Percentiles rank a stretch among this genome's conserved stretches.
These are phyloP conservation scores for Cyrtorhinus lividipennis DNA, from an alignment of 1,140 invertebrate genomes.

Conservation along the genomic window DNA sequence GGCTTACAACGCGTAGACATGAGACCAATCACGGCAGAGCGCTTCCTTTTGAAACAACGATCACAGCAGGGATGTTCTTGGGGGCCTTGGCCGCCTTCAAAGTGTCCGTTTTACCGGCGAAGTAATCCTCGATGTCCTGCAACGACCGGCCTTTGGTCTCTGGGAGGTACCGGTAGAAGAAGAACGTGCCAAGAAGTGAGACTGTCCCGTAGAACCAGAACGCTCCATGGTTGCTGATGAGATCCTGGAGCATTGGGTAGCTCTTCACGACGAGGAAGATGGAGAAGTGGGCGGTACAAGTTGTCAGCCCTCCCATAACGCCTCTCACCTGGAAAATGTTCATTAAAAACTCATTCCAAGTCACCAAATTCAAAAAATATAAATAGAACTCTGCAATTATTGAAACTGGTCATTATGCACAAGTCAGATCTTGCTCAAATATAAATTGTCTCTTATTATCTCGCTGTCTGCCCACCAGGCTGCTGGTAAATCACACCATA, in stretches of 20 bases:
- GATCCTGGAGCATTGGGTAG: slow-evolving; percentile 38
- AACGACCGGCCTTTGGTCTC: slow-evolving; percentile 64
- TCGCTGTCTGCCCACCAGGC: too few relatives aligned
- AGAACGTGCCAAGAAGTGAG: slow-evolving; percentile 37
- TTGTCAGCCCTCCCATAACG: slow-evolving; percentile 47
- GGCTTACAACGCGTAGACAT: too few relatives aligned
- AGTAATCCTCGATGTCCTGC: slow-evolving; percentile 62
- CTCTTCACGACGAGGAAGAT: slow-evolving; percentile 54
- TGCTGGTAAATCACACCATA: too few relatives aligned
- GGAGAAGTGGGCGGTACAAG: slow-evolving; percentile 44
- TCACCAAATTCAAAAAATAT: background rate
- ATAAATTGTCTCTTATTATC: too few relatives aligned
- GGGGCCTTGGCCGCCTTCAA: slow-evolving; percentile 23
- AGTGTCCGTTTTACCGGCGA: slow-evolving; percentile 36
- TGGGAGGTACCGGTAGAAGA: slow-evolving; percentile 50
- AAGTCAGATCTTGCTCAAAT: too few relatives aligned
- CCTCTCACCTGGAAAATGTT: slow-evolving; percentile 40
- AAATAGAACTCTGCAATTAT: too few relatives aligned
- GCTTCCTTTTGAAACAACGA: slow-evolving; percentile 19
- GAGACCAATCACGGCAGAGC: slow-evolving; percentile 16
- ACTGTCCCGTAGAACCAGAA: slow-evolving; percentile 47
- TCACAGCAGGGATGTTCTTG: slow-evolving; percentile 18
- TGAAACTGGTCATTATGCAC: too few relatives aligned
- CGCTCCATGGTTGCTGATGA: slow-evolving; percentile 39
- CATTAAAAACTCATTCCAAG: too few relatives aligned